Evolutionary conservation across 2,113 vertebrate genomes (phyloP).

Genomic region (Martes martes): DNA sequence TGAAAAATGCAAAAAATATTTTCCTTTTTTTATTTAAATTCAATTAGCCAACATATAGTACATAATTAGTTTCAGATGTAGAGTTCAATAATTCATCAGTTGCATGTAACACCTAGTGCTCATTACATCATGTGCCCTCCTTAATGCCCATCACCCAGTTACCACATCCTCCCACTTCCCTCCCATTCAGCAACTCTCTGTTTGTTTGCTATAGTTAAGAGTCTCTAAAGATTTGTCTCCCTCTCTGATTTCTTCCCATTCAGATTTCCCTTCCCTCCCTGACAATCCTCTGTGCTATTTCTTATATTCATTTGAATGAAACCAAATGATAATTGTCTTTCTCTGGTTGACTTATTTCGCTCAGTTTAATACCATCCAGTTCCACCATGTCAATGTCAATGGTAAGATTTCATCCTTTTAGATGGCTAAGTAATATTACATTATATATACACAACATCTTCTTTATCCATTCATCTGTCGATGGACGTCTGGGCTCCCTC

Average conservation of each 20-base stretch:
- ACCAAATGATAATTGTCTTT: no score
- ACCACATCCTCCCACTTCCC: not conserved
- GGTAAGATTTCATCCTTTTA: no score
- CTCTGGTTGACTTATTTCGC: no score
- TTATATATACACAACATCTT: no score
- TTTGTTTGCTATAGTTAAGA: not conserved
- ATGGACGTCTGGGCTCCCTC: not conserved
- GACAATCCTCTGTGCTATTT: no score
- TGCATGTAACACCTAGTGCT: not conserved
- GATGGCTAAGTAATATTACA: no score
- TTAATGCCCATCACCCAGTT: not conserved
- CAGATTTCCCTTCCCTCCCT: no score
- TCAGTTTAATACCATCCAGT: no score
- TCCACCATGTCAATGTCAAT: no score
- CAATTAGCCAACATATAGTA: not conserved
- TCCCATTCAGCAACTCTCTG: not conserved
- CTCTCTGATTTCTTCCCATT: not conserved
- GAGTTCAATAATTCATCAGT: not conserved
- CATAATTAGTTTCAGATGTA: not conserved
- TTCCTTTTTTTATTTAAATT: not conserved
- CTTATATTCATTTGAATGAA: no score
- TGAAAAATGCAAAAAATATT: not conserved
- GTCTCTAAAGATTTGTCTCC: not conserved
- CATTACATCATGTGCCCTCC: not conserved
- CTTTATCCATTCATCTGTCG: no score